Evolutionary conservation across 2,797 vertebrate genomes (phyloP).

Genomic region (Mallotus villosus): DNA sequence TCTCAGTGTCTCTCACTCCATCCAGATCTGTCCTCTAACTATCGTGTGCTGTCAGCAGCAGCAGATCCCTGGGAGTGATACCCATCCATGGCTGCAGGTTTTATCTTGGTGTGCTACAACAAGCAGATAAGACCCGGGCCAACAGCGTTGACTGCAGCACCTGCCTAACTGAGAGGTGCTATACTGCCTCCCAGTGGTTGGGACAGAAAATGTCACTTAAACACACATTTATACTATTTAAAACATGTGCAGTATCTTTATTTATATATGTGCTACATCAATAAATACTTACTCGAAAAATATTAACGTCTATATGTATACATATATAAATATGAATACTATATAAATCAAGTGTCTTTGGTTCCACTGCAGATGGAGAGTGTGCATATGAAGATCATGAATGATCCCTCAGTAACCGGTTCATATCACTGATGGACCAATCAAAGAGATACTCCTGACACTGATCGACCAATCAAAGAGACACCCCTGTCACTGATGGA

Average conservation of each 20-base stretch:
- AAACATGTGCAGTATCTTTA: background rate
- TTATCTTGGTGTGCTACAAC: constrained; percentile 75
- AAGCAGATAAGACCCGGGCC: constrained; percentile 70
- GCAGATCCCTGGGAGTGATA: constrained; percentile 75
- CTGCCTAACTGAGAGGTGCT: constrained; percentile 49
- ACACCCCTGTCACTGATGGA: too few species aligned
- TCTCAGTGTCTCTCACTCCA: constrained; percentile 27
- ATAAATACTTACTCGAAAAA: too few species aligned
- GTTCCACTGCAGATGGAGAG: too few species aligned
- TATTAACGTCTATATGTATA: too few species aligned
- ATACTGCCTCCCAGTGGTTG: constrained; percentile 73
- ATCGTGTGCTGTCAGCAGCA: constrained; percentile 72
- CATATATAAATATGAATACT: too few species aligned
- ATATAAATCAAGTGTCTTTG: too few species aligned
- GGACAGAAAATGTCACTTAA: background rate
- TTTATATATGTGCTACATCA: too few species aligned
- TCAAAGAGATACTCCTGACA: too few species aligned
- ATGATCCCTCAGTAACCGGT: too few species aligned
- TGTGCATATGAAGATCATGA: too few species aligned
- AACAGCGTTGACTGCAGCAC: constrained; percentile 64
- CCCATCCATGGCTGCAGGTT: constrained; percentile 64
- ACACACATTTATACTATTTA: background rate
- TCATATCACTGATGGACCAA: too few species aligned
- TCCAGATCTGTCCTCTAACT: constrained; percentile 52
- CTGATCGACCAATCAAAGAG: too few species aligned